phyloP scores from a whole-genome alignment of 2,888 invertebrate genomes.

The Sussaba pulchella region DNA sequence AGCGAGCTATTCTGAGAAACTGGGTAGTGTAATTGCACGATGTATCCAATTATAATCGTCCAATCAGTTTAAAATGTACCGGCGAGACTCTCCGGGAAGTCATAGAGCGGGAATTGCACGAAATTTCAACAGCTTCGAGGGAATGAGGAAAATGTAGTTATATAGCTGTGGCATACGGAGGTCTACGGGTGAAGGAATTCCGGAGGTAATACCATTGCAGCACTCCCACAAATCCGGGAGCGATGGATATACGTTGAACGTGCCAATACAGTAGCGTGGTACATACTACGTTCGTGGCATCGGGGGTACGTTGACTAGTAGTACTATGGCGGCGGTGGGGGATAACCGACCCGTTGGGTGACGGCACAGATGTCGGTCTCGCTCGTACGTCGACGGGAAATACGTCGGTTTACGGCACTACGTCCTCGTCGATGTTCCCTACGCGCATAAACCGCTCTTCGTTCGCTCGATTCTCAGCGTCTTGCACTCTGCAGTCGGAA shows the following conservation, averaged over 20 bases:
- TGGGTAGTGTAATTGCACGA: too few species aligned
- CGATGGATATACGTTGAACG: background rate
- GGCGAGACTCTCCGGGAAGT: background rate
- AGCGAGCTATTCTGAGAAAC: too few species aligned
- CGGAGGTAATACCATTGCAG: slow-evolving; percentile 25
- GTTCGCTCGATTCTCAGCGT: slow-evolving; percentile 8
- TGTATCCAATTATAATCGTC: too few species aligned
- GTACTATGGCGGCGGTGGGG: slow-evolving; percentile 37
- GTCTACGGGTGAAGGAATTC: slow-evolving; percentile 21
- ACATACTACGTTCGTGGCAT: slow-evolving; percentile 43
- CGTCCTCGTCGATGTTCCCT: slow-evolving; percentile 32
- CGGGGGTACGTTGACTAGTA: slow-evolving; percentile 53
- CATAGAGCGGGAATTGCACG: background rate
- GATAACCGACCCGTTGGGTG: background rate
- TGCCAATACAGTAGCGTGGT: slow-evolving; percentile 18
- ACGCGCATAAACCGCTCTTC: background rate
- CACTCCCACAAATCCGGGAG: background rate
- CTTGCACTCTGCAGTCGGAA: background rate
- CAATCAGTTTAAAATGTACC: background rate
- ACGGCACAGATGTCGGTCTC: slow-evolving; percentile 14
- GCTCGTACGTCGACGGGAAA: slow-evolving; percentile 47
- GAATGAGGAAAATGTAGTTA: slow-evolving; percentile 7
- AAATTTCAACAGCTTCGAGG: background rate
- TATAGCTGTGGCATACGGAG: background rate
- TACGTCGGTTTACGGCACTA: slow-evolving; percentile 37